phyloP scores from a whole-genome alignment of 1,140 invertebrate species.

The Drosophila elegans region DNA sequence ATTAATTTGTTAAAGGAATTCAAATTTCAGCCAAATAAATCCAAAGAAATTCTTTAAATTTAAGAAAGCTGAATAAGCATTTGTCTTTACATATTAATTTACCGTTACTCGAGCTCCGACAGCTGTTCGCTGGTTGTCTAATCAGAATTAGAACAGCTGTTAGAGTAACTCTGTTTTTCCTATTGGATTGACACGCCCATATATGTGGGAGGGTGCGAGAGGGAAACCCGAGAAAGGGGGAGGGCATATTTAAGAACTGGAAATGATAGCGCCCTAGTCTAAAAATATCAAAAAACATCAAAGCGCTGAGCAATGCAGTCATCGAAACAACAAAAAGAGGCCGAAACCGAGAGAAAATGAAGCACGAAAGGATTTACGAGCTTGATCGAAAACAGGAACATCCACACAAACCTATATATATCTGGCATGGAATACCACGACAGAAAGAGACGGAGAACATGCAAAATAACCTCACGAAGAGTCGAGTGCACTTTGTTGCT shows the following conservation, averaged over 20 bases:
- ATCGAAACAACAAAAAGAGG: conserved; percentile 23
- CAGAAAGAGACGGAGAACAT: conserved; percentile 31
- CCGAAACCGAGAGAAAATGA: conserved; percentile 47
- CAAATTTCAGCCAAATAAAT: background rate
- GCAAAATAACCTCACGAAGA: conserved; percentile 40
- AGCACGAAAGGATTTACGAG: conserved; percentile 81
- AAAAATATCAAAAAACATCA: conserved; percentile 72
- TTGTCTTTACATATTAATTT: background rate
- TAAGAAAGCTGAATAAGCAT: background rate
- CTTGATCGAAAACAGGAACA: conserved; percentile 76
- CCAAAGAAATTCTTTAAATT: background rate
- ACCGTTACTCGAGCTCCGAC: background rate
- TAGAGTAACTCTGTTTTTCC: conserved; percentile 3
- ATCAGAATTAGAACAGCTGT: conserved; percentile 25
- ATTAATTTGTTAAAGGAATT: conserved; percentile 16
- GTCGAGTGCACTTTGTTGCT: conserved; percentile 34
- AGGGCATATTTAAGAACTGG: conserved; percentile 8
- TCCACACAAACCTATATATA: conserved; percentile 33
- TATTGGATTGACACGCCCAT: conserved; percentile 40
- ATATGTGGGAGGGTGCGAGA: background rate
- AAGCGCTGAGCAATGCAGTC: conserved; percentile 52
- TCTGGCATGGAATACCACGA: conserved; percentile 18
- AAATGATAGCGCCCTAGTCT: conserved; percentile 42
- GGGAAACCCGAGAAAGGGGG: background rate
- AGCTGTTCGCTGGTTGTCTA: conserved; percentile 25